These are phyloP conservation scores for Lochmaea crataegi DNA, from an alignment of 2,888 invertebrate species.

Conservation along the genomic window DNA sequence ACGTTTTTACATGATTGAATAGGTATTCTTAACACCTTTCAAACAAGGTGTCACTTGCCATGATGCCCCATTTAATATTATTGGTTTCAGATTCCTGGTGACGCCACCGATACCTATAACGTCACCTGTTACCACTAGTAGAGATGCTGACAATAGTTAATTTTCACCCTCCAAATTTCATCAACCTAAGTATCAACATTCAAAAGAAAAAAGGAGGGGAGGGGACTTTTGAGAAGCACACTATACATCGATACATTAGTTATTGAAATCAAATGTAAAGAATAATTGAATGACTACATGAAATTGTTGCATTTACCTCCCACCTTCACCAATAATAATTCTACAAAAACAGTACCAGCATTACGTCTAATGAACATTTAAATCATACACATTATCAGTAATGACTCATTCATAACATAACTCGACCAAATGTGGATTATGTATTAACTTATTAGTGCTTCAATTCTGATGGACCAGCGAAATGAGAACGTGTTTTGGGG, in stretches of 20 bases:
- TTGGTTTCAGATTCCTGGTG: too few relatives aligned
- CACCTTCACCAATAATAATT: background rate
- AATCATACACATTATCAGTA: background rate
- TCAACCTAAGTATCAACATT: too few relatives aligned
- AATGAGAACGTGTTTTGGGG: background rate
- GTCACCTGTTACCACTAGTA: too few relatives aligned
- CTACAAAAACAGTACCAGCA: background rate
- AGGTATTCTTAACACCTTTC: too few relatives aligned
- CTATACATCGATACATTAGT: background rate
- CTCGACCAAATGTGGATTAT: background rate
- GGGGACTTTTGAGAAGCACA: too few relatives aligned
- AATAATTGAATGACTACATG: background rate
- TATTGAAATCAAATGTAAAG: background rate
- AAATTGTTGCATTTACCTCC: background rate
- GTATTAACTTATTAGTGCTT: background rate
- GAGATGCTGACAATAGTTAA: too few relatives aligned
- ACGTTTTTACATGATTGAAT: too few relatives aligned
- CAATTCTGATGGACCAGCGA: background rate
- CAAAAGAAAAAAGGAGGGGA: too few relatives aligned
- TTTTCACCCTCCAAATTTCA: too few relatives aligned
- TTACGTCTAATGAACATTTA: background rate
- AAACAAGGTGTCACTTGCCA: too few relatives aligned
- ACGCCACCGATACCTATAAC: too few relatives aligned
- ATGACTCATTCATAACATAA: background rate
- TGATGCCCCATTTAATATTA: too few relatives aligned